These are phyloP conservation scores for Eumeta japonica DNA, from an alignment of 1,140 invertebrate genomes.

Conservation along the genomic window DNA sequence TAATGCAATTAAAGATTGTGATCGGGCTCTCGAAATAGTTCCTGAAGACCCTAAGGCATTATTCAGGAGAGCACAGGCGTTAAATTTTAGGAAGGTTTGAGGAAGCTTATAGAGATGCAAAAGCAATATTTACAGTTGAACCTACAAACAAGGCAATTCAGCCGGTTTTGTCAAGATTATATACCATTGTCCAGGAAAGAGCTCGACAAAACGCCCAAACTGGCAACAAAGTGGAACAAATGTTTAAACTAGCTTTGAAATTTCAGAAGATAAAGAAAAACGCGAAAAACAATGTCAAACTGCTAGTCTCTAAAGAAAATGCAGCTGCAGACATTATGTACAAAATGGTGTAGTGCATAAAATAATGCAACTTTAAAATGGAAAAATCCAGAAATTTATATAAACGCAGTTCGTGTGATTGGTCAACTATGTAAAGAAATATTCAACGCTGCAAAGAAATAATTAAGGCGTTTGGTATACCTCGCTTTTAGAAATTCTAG, in stretches of 20 bases:
- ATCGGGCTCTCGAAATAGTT: slow-evolving; percentile 72
- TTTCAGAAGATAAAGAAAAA: slow-evolving; percentile 68
- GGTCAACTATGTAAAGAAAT: slow-evolving; percentile 73
- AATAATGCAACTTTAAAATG: slow-evolving; percentile 73
- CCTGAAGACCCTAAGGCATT: slow-evolving; percentile 92
- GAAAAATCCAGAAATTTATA: slow-evolving; percentile 71
- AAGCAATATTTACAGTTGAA: slow-evolving; percentile 78
- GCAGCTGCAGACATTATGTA: slow-evolving; percentile 75
- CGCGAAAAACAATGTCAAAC: slow-evolving; percentile 86
- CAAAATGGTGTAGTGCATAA: slow-evolving; percentile 65
- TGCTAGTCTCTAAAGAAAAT: slow-evolving; percentile 86
- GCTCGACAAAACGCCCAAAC: slow-evolving; percentile 68
- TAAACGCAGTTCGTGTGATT: slow-evolving; percentile 69
- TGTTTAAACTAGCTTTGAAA: slow-evolving; percentile 79
- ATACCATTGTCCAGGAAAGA: slow-evolving; percentile 77
- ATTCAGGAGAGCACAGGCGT: slow-evolving; percentile 85
- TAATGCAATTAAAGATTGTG: slow-evolving; percentile 79
- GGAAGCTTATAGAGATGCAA: slow-evolving; percentile 92
- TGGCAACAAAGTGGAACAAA: slow-evolving; percentile 76
- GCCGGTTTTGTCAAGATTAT: slow-evolving; percentile 69
- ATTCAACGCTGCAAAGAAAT: slow-evolving; percentile 65
- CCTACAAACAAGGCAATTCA: slow-evolving; percentile 84
- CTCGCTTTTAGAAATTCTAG: slow-evolving; percentile 82
- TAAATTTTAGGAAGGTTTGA: slow-evolving; percentile 79
- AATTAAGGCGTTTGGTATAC: slow-evolving; percentile 73